Conservation (phyloP, 2,113 vertebrate species). For the Malurus cyaneus region DNA sequence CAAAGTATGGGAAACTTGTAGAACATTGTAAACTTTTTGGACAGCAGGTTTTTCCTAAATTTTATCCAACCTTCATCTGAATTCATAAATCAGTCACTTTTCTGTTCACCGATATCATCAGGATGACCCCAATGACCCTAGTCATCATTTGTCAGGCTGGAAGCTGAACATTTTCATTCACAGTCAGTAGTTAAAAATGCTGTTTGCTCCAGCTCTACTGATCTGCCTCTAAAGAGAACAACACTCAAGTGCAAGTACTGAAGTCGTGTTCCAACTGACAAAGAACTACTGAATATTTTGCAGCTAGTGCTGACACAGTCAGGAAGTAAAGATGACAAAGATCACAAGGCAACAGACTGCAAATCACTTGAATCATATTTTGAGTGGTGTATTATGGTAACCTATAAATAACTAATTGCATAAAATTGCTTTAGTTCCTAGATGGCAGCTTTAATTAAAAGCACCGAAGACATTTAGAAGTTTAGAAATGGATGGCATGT, state of each 20-base stretch:
- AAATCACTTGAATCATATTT: constrained; percentile 78
- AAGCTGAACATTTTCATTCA: neutral
- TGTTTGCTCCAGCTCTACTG: neutral
- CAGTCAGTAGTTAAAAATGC: neutral
- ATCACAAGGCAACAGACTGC: constrained; percentile 69
- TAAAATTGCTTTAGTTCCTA: constrained; percentile 80
- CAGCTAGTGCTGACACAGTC: neutral
- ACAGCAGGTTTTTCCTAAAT: neutral
- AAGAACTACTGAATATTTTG: constrained; percentile 19
- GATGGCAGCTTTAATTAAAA: constrained; percentile 82
- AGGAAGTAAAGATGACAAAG: constrained; percentile 57
- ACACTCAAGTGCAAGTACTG: neutral
- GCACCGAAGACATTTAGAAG: constrained; percentile 76
- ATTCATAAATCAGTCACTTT: neutral
- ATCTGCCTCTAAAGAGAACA: neutral
- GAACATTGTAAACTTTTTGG: neutral
- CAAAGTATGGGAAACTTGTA: neutral
- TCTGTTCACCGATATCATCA: neutral
- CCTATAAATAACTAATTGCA: constrained; percentile 83
- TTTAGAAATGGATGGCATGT: constrained; percentile 79
- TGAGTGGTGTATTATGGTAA: constrained; percentile 75
- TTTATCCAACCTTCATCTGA: neutral
- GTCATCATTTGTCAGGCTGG: neutral
- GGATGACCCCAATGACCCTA: neutral
- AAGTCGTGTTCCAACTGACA: constrained; percentile 17